Base-by-base conservation (phyloP, 2,113 vertebrate genomes). In the Podarcis raffonei region DNA sequence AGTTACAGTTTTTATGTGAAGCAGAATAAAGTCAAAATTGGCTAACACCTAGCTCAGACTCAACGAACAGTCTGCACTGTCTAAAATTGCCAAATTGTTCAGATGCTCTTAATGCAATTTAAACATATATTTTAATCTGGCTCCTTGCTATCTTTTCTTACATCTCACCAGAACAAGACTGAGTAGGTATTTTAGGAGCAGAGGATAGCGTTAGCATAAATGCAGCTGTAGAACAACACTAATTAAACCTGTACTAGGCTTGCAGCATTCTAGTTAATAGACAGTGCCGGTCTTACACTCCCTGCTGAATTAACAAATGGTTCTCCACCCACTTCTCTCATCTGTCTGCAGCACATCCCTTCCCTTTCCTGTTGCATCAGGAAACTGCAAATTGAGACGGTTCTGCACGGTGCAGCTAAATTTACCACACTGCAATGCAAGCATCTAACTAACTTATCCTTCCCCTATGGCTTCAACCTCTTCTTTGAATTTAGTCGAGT, bases 321-420 rank as follows among this genome's bases (percentile, higher is more conserved):
- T 32, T 92, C 85, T 78, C 89, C 37, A 86, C 80, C 72, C 9
- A 57, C 23, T 32, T 0, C 0, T 89, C 91, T 87, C 89, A 30
- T 69, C 83, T 92, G 69, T 84, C 93, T 90, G 91, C 89, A 95
- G 92, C 83, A 93, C 93, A 94, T 93, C 94, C 87, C 93, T 95
- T 94, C 95, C 93, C 83, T 87, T 96, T 95, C 95, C 95, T 95
- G 94, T 95, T 94, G 91, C 93, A 93, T 91, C 94, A 93, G 92
- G 94, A 95, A 95, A 90, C 93, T 92, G 88, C 93, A 94, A 91
- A 95, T 89, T 68, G 78, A 89, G 94, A 66, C 84, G 88, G 86
- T 95, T 95, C 88, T 94, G 89, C 81, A 85, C 87, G 66, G 72
- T 71, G 91, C 88, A 94, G 93, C 87, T 92, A 48, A 76, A 93